Evolutionary conservation across 2,797 vertebrate genomes (phyloP).

Genomic region (Galago senegalensis): DNA sequence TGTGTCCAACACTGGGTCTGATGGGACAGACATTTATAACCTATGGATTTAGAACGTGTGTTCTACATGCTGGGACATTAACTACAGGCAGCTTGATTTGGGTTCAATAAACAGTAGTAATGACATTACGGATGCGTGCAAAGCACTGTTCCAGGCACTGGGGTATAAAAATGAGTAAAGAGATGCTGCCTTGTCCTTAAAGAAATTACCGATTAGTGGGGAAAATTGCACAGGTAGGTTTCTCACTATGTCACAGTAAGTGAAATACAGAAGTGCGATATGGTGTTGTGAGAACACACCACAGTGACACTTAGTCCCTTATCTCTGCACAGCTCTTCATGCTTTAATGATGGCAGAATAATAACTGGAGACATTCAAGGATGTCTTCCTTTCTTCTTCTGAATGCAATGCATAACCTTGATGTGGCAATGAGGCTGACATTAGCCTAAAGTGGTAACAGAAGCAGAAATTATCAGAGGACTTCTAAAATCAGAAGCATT

Average conservation of each 20-base stretch:
- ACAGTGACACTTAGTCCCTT: background rate
- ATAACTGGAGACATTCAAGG: background rate
- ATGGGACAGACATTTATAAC: background rate
- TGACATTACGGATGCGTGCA: background rate
- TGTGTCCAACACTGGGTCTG: background rate
- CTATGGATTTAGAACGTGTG: background rate
- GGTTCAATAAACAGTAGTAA: background rate
- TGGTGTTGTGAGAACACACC: background rate
- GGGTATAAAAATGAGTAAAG: background rate
- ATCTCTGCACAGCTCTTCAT: background rate
- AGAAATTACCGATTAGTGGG: background rate
- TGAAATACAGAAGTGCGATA: background rate
- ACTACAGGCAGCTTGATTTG: background rate
- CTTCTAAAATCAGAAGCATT: background rate
- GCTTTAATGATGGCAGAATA: background rate
- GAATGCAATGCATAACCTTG: background rate
- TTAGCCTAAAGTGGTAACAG: background rate
- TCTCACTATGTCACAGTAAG: background rate
- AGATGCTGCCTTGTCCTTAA: background rate
- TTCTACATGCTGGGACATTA: background rate
- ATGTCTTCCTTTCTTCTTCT: background rate
- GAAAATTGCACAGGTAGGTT: background rate
- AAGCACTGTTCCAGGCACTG: background rate
- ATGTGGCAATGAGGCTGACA: background rate
- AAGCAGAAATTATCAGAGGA: background rate